Percentiles rank a stretch among this genome's conserved stretches.
These are phyloP conservation scores for Melipona quadrifasciata DNA, from an alignment of 1,140 invertebrate species.

Conservation along the genomic window DNA sequence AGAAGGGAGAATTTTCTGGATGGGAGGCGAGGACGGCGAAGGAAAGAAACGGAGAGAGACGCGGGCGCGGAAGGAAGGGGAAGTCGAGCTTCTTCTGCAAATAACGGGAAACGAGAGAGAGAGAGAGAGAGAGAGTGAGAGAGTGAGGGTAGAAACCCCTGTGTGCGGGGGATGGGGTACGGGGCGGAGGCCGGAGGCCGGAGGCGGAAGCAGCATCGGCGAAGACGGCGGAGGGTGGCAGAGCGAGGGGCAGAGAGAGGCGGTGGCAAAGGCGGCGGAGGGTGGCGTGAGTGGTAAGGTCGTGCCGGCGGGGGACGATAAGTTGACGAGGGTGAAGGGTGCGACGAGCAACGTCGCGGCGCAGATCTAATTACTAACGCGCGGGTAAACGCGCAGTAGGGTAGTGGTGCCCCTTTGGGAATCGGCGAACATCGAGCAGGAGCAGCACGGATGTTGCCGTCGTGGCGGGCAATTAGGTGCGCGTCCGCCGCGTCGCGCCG, in stretches of 20 bases:
- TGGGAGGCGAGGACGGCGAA: not conserved
- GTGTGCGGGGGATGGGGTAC: conserved; percentile 3
- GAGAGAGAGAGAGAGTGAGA: not conserved
- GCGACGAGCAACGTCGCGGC: conserved; percentile 69
- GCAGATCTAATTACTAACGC: conserved; percentile 77
- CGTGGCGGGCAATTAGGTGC: conserved; percentile 75
- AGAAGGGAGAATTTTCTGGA: conserved; percentile 23
- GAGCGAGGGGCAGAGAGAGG: too few relatives aligned
- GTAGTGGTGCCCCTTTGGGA: conserved; percentile 62
- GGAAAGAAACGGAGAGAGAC: too few relatives aligned
- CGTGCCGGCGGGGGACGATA: conserved; percentile 55
- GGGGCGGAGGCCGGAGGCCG: conserved; percentile 2
- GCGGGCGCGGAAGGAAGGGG: conserved; percentile 6
- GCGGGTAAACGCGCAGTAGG: conserved; percentile 71
- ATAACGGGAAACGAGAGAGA: conserved; percentile 4
- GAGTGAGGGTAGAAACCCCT: not conserved
- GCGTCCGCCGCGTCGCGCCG: conserved; percentile 67
- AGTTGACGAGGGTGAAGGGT: conserved; percentile 72
- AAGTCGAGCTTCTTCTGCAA: conserved; percentile 27
- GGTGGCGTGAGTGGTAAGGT: conserved; percentile 2
- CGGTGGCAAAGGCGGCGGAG: not conserved
- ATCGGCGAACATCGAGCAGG: conserved; percentile 37
- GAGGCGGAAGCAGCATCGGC: not conserved
- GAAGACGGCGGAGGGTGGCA: not conserved
- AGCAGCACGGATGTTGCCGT: conserved; percentile 60